Evolutionary conservation across 2,888 invertebrate genomes (phyloP).

Genomic region (Pomacea canaliculata): DNA sequence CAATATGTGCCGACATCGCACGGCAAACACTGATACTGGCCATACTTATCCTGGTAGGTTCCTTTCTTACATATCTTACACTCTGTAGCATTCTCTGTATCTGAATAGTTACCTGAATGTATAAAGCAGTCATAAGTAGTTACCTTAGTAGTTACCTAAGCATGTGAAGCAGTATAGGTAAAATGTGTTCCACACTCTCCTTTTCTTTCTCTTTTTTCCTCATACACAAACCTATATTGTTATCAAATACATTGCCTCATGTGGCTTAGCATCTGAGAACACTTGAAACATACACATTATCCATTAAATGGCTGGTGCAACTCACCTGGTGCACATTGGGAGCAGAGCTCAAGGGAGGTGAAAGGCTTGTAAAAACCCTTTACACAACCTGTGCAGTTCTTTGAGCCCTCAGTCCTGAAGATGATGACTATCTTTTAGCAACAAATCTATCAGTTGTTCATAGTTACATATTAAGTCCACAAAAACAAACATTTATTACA

Average conservation of each 20-base stretch:
- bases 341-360: constrained; percentile 4
- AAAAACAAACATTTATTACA: too few species aligned
- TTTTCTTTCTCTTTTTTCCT: too few species aligned
- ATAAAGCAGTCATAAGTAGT: neutral
- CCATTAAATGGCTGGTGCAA: neutral
- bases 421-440: neutral
- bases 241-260: too few species aligned
- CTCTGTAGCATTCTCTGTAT: constrained; percentile 16
- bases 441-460: too few species aligned
- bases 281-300: too few species aligned
- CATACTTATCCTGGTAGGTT: neutral
- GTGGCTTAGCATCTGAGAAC: too few species aligned
- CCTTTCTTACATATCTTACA: constrained; percentile 3
- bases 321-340: constrained; percentile 6
- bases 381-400: constrained; percentile 21
- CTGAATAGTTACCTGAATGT: constrained; percentile 16
- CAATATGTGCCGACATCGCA: neutral
- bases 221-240: too few species aligned
- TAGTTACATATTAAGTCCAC: too few species aligned
- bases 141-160: too few species aligned
- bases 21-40: neutral
- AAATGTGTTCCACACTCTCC: too few species aligned
- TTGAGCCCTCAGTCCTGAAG: constrained; percentile 4
- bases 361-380: constrained; percentile 7
- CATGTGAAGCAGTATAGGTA: too few species aligned